A percentile compares a stretch with the other conserved stretches of the same genome.
Conservation (phyloP, 2,797 vertebrate genomes). For the Sorex maritimensis region DNA sequence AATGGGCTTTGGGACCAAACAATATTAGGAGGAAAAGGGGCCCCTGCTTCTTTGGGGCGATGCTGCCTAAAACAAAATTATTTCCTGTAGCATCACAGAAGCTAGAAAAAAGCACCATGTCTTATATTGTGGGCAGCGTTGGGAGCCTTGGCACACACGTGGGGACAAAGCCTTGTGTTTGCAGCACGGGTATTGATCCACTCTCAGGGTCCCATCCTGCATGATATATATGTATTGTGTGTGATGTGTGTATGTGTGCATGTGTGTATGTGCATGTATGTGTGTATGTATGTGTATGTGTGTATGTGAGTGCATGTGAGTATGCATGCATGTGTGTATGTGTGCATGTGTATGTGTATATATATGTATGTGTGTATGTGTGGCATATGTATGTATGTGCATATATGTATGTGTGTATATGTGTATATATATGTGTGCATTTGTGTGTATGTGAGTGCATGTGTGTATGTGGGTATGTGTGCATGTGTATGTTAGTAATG, state of each 20-base stretch:
- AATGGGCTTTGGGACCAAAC: background rate
- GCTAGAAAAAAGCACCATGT: background rate
- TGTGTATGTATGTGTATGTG: background rate
- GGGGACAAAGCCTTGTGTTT: background rate
- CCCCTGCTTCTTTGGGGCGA: slow-evolving; percentile 16
- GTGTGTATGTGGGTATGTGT: background rate
- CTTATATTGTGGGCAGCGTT: background rate
- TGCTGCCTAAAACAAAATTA: background rate
- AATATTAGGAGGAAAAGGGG: background rate
- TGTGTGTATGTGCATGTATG: too few relatives aligned
- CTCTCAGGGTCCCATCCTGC: fast-evolving
- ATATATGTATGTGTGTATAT: too few relatives aligned
- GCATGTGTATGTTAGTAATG: background rate
- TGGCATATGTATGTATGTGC: background rate
- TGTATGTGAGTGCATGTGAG: too few relatives aligned
- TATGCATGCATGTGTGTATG: background rate
- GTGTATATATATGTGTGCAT: too few relatives aligned
- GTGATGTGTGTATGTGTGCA: too few relatives aligned
- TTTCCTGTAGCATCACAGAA: background rate
- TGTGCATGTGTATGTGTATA: fast-evolving
- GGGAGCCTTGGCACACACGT: too few relatives aligned
- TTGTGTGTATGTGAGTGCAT: too few relatives aligned
- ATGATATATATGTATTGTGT: background rate
- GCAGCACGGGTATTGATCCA: fast-evolving
- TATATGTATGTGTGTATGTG: background rate